phyloP scores from a whole-genome alignment of 2,888 invertebrate genomes.

The Tenthredo mesomela region DNA sequence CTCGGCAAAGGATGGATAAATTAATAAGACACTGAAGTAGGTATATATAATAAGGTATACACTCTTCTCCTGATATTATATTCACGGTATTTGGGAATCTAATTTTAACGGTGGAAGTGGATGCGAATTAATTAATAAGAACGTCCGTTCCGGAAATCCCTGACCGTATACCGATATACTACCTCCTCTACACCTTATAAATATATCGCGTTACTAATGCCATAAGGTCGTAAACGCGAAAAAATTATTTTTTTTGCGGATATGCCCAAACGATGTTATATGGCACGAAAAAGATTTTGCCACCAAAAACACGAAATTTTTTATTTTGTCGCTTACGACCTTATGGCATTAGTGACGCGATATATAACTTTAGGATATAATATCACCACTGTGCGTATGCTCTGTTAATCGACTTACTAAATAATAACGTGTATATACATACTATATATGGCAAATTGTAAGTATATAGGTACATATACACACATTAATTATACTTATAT shows the following conservation, averaged over 20 bases:
- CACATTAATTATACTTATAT: slow-evolving; percentile 7
- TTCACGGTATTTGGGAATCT: slow-evolving; percentile 10
- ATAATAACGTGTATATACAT: slow-evolving; percentile 11
- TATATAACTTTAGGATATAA: neutral
- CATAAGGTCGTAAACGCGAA: too few species aligned
- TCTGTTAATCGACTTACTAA: slow-evolving; percentile 24
- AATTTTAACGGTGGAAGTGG: neutral
- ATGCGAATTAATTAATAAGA: slow-evolving; percentile 22
- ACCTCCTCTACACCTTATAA: neutral
- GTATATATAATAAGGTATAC: too few species aligned
- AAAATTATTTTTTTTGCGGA: too few species aligned
- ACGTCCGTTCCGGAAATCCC: neutral
- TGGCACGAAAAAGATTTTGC: too few species aligned
- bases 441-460: slow-evolving; percentile 24
- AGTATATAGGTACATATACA: neutral
- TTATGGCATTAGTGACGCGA: too few species aligned
- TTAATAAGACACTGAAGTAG: neutral
- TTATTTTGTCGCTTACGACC: too few species aligned
- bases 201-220: too few species aligned
- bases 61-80: neutral
- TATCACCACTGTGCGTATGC: neutral
- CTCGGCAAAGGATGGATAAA: neutral
- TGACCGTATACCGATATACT: neutral
- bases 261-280: too few species aligned
- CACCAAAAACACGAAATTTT: too few species aligned